phyloP scores from a whole-genome alignment of 2,113 vertebrate species.

The Mesoclemmys tuberculata region DNA sequence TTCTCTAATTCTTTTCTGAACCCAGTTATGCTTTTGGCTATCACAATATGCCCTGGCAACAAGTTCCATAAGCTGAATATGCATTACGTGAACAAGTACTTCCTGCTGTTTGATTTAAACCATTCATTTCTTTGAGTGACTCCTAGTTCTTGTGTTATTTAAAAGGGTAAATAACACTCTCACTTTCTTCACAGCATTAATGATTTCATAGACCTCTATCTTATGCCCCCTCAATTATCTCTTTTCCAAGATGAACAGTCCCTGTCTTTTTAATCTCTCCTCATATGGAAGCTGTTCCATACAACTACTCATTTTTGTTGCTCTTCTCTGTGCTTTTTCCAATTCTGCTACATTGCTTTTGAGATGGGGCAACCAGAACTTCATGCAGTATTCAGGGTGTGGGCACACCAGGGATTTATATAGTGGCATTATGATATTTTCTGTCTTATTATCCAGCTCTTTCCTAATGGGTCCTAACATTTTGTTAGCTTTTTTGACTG shows the following conservation, averaged over 20 bases:
- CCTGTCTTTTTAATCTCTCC: not conserved
- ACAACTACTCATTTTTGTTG: not conserved
- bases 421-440: not conserved
- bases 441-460: not conserved
- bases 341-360: not conserved
- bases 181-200: not conserved
- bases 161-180: not conserved
- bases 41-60: not conserved
- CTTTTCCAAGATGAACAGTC: not conserved
- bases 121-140: not conserved
- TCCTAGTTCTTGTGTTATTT: not conserved
- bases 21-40: not conserved
- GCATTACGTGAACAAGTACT: not conserved
- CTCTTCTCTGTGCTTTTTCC: not conserved
- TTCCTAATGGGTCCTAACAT: not conserved
- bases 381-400: not conserved
- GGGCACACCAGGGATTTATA: not conserved
- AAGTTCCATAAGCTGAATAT: not conserved
- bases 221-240: not conserved
- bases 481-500: not conserved
- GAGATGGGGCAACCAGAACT: not conserved
- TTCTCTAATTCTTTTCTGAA: not conserved
- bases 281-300: not conserved
- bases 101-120: not conserved
- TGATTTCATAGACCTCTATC: not conserved